Conservation (phyloP, 2,888 invertebrate species). For the Galerucella calmariensis region DNA sequence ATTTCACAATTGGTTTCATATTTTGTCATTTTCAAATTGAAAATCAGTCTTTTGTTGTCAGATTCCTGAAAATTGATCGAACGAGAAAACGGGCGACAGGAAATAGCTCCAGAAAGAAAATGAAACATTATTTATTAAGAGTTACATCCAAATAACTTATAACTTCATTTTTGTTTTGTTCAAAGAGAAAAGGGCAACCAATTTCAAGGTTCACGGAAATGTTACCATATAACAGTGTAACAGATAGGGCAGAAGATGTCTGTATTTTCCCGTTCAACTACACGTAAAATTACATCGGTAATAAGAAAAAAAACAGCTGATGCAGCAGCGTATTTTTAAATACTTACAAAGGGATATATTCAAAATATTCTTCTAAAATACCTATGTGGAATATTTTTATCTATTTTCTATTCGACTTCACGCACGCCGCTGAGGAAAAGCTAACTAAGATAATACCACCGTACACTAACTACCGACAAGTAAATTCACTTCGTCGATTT, state of each 20-base stretch:
- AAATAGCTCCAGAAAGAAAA: conserved; percentile 32
- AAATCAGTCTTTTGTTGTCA: conserved; percentile 23
- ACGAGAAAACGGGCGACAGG: conserved; percentile 23
- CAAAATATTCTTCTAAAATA: not conserved
- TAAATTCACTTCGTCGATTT: too few relatives aligned
- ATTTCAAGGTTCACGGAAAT: conserved; percentile 42
- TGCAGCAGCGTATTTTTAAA: not conserved
- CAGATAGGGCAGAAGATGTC: conserved; percentile 31
- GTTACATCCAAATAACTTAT: conserved; percentile 34
- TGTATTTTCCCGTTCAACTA: conserved; percentile 37
- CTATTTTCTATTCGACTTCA: too few relatives aligned
- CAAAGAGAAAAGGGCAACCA: conserved; percentile 35
- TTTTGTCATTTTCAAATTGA: conserved; percentile 20
- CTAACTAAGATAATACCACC: too few relatives aligned
- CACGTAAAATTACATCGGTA: conserved; percentile 35
- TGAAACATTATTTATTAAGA: conserved; percentile 33
- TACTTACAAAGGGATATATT: not conserved
- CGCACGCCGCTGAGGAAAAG: too few relatives aligned
- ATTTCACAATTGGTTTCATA: conserved; percentile 15
- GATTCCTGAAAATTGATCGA: conserved; percentile 19
- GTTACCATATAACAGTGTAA: conserved; percentile 35
- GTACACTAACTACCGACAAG: too few relatives aligned
- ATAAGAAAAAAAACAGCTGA: conserved; percentile 23
- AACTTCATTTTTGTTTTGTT: conserved; percentile 29
- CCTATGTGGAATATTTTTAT: too few relatives aligned